Percentiles rank a stretch among this genome's conserved stretches.
Conservation (phyloP, 2,888 invertebrate genomes). For the Steinernema scapterisci region DNA sequence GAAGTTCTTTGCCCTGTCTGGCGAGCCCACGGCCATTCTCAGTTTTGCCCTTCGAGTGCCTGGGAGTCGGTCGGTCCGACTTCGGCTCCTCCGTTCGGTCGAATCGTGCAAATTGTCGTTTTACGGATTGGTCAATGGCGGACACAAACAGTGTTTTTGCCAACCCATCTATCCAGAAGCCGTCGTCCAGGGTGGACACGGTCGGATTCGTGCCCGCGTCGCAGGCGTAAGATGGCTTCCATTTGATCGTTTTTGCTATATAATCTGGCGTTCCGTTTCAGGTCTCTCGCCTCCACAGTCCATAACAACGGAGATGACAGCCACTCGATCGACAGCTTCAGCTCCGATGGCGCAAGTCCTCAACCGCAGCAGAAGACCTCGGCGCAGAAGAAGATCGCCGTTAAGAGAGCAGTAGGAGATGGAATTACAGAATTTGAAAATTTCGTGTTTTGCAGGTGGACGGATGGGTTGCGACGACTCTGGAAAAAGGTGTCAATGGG, state of each 20-base stretch:
- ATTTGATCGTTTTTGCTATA: no score
- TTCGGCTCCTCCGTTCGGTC: not conserved
- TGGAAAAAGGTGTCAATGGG: constrained; percentile 34
- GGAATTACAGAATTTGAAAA: not conserved
- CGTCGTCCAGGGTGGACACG: constrained; percentile 18
- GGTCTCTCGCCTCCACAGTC: not conserved
- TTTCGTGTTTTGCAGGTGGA: constrained; percentile 27
- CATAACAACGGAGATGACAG: not conserved
- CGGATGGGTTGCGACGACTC: not conserved
- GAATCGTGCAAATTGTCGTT: constrained; percentile 1
- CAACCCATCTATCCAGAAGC: not conserved
- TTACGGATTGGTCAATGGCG: not conserved
- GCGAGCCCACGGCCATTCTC: no score
- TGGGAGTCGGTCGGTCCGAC: not conserved
- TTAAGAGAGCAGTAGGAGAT: not conserved
- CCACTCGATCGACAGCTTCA: constrained; percentile 16
- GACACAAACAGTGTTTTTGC: no score
- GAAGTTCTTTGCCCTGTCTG: no score
- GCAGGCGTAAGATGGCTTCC: constrained; percentile 5
- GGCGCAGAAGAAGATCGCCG: constrained; percentile 7
- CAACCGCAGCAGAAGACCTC: not conserved
- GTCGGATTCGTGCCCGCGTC: not conserved
- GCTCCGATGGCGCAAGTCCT: not conserved
- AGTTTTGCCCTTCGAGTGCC: no score
- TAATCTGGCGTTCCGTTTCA: not conserved